Conservation (phyloP, 2,888 invertebrate species). For the Caenorhabditis uteleia region DNA sequence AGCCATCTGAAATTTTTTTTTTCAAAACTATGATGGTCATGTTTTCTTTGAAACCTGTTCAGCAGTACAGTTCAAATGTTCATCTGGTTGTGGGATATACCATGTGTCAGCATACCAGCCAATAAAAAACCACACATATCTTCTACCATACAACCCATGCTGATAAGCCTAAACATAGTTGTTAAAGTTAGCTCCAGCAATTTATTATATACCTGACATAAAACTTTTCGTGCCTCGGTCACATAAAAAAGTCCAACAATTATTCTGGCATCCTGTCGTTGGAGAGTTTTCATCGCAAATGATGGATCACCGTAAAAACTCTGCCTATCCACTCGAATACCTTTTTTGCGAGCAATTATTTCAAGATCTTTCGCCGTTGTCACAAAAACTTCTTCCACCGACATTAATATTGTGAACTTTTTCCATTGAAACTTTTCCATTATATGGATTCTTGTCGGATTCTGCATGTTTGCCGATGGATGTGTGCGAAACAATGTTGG, state of each 20-base stretch:
- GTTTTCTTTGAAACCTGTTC: slow-evolving; percentile 72
- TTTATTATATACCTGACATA: slow-evolving; percentile 83
- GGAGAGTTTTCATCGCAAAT: slow-evolving; percentile 88
- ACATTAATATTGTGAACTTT: slow-evolving; percentile 89
- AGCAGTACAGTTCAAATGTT: slow-evolving; percentile 87
- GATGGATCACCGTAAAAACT: slow-evolving; percentile 95
- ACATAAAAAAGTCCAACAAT: slow-evolving; percentile 98
- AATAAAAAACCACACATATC: slow-evolving; percentile 98
- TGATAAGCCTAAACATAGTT: slow-evolving; percentile 77
- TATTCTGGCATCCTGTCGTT: slow-evolving; percentile 92
- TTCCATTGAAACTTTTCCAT: slow-evolving; percentile 83
- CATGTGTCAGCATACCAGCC: slow-evolving; percentile 99
- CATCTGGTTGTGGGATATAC: slow-evolving; percentile 83
- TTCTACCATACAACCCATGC: slow-evolving; percentile 89
- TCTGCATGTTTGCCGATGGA: slow-evolving; percentile 96
- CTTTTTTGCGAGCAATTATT: slow-evolving; percentile 81
- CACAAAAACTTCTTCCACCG: slow-evolving; percentile 86
- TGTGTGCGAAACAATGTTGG: slow-evolving; percentile 98
- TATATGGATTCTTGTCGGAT: slow-evolving; percentile 53
- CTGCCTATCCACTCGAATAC: slow-evolving; percentile 93
- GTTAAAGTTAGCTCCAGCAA: background rate
- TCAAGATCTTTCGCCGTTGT: slow-evolving; percentile 95
- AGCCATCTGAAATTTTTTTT: slow-evolving; percentile 78
- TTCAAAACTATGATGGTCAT: background rate
- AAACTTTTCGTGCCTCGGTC: slow-evolving; percentile 90